Evolutionary conservation across 64 coral and sea anemone genomes (phyloP).

Genomic region (Platygyra sinensis): DNA sequence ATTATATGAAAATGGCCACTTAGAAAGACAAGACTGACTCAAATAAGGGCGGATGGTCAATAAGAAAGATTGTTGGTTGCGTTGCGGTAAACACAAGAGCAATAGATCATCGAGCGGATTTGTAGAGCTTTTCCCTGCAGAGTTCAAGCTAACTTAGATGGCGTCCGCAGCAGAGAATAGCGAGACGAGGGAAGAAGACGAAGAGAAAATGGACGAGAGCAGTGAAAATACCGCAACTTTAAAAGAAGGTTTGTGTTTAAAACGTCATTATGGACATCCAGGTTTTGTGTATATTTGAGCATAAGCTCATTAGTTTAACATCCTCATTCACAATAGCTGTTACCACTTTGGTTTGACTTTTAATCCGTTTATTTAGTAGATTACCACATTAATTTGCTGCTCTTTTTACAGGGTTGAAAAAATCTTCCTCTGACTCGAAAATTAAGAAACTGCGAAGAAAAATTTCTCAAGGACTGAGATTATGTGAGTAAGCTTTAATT

Average conservation of each 20-base stretch:
- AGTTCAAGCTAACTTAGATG: constrained; percentile 10
- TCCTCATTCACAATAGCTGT: neutral
- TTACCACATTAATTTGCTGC: neutral
- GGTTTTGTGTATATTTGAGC: neutral
- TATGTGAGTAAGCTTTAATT: constrained; percentile 47
- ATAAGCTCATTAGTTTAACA: neutral
- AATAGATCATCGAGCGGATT: neutral
- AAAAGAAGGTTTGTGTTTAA: constrained; percentile 17
- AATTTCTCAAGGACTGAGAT: constrained; percentile 68
- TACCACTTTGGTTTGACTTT: neutral
- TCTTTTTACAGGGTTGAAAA: constrained; percentile 17
- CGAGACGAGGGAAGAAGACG: constrained; percentile 27
- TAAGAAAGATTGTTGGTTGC: neutral
- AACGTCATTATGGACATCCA: neutral
- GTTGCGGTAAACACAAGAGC: neutral
- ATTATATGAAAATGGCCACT: neutral
- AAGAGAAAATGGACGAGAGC: neutral
- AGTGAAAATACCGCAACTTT: neutral
- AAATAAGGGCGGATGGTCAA: neutral
- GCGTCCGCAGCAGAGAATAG: constrained; percentile 24
- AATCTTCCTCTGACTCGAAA: constrained; percentile 64
- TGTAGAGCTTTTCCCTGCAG: neutral
- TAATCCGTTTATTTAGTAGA: neutral
- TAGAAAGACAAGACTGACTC: neutral
- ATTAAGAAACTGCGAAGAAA: constrained; percentile 70